Evolutionary conservation across 2,113 vertebrate genomes (phyloP), one percentile per base, ranked within the genome.

Genomic region (Noctilio leporinus): DNA sequence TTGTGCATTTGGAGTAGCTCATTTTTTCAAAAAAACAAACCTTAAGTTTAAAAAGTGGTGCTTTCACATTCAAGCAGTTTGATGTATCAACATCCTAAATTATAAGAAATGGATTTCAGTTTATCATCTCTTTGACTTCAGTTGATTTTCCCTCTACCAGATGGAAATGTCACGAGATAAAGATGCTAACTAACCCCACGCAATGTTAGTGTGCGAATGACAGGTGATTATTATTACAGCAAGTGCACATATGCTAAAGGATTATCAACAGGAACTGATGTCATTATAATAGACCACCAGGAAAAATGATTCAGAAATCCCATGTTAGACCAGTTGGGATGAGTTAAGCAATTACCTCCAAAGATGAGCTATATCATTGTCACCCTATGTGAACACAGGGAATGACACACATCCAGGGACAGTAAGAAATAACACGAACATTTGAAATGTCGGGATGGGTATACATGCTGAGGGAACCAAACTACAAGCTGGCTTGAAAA

Each of bases 201-300:
- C 80, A 70, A 90, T 92, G 67, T 12, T 96, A 97, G 75, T 96
- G 95, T 97, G 95, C 73, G 94, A 98, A 96, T 4, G 19, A 96
- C 51, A 93, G 93, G 91, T 96, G 96, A 98, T 98, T 98, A 96
- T 93, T 95, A 73, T 94, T 93, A 94, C 90, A 64, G 92, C 55
- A 94, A 97, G 59, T 91, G 92, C 55, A 96, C 95, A 88, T 43
- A 45, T 73, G 70, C 53, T 95, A 97, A 97, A 95, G 93, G 72
- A 64, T 93, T 93, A 94, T 96, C 85, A 73, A 94, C 77, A 83
- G 89, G 97, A 96, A 95, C 73, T 97, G 88, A 95, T 96, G 97
- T 88, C 77, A 76, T 92, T 97, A 94, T 97, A 95, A 97, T 86
- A 97, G 86, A 95, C 55, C 83, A 95, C 65, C 78, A 90, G 57